These are phyloP conservation scores for Cydia splendana DNA, from an alignment of 1,140 invertebrate species.

Conservation along the genomic window DNA sequence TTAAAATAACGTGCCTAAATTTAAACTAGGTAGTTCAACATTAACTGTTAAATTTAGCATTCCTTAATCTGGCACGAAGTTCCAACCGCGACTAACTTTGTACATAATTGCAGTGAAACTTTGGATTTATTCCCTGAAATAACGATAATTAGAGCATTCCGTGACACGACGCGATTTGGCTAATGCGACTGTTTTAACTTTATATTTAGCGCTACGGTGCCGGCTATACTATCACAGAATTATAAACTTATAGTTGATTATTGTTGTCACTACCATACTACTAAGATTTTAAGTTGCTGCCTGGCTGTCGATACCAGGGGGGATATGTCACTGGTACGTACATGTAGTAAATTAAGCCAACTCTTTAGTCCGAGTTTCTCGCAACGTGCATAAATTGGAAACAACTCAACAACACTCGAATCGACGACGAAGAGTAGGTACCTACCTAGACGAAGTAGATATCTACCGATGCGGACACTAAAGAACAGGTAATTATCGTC, in stretches of 20 bases:
- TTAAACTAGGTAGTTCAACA: slow-evolving; percentile 6
- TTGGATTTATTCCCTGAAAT: slow-evolving; percentile 17
- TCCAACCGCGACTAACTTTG: slow-evolving; percentile 18
- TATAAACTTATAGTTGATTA: slow-evolving; percentile 4
- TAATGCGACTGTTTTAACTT: slow-evolving; percentile 21
- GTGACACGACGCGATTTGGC: slow-evolving; percentile 15
- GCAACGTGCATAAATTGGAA: too few relatives aligned
- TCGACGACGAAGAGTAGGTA: too few relatives aligned
- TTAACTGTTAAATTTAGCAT: slow-evolving; percentile 9
- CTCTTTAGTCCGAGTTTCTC: too few relatives aligned
- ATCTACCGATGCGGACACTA: too few relatives aligned
- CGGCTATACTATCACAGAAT: background rate
- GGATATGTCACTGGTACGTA: background rate
- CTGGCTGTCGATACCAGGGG: background rate
- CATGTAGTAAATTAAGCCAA: too few relatives aligned
- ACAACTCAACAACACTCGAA: too few relatives aligned
- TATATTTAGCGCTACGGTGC: slow-evolving; percentile 11
- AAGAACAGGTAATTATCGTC: too few relatives aligned
- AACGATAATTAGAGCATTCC: slow-evolving; percentile 19
- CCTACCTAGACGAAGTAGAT: too few relatives aligned
- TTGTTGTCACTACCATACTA: background rate
- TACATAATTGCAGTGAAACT: slow-evolving; percentile 9
- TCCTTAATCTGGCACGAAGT: slow-evolving; percentile 16
- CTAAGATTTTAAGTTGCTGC: background rate
- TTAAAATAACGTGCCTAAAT: background rate